Evolutionary conservation across 2,888 invertebrate species (phyloP).

Genomic region (Pristionchus arcanus): DNA sequence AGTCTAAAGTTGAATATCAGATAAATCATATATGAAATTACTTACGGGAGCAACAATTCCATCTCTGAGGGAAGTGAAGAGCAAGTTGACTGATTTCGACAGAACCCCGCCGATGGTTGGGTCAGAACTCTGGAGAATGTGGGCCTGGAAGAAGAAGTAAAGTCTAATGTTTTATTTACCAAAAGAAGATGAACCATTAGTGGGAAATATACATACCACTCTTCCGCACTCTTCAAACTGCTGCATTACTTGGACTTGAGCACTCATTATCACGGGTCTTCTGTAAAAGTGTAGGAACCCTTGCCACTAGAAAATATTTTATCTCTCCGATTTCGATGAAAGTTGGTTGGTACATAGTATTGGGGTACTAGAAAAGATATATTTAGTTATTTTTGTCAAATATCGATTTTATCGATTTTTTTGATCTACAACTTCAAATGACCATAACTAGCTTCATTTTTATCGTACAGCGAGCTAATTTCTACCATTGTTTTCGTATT

Average conservation of each 20-base stretch:
- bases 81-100: not conserved
- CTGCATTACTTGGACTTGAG: not conserved
- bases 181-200: not conserved
- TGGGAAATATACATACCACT: not conserved
- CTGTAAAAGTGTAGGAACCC: too few species aligned
- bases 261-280: too few species aligned
- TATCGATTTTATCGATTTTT: too few species aligned
- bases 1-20: not conserved
- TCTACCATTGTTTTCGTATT: too few species aligned
- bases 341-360: too few species aligned
- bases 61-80: not conserved
- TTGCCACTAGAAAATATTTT: too few species aligned
- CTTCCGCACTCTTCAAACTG: not conserved
- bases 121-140: not conserved
- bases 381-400: too few species aligned
- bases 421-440: too few species aligned
- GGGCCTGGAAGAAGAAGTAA: not conserved
- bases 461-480: too few species aligned
- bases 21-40: not conserved
- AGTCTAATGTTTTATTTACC: not conserved
- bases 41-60: not conserved
- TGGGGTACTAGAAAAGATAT: too few species aligned
- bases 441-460: too few species aligned
- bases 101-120: not conserved
- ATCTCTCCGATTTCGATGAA: too few species aligned